Base-by-base conservation (phyloP, 2,113 vertebrate species). In the Pseudolaguvia tuberculata region DNA sequence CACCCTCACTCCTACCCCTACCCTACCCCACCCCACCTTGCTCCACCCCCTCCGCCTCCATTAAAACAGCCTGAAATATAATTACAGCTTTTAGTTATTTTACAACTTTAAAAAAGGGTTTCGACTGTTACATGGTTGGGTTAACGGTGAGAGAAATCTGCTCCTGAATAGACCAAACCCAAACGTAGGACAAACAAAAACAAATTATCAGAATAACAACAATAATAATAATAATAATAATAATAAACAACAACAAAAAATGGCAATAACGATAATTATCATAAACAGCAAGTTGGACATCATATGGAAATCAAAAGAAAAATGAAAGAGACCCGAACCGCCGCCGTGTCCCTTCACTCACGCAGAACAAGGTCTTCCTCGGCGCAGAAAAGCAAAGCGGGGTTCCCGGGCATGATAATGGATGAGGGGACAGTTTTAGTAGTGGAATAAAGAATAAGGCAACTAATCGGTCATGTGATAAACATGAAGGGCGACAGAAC, bases 381-480 rank as follows among this genome's bases (percentile, higher is more conserved):
- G 27, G 56, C 59, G 59, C 75, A 74, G 75, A 39, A 56, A 56
- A 21, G n/a, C 51, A 15, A 35, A 58, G 61, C 18, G 53, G 14
- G 53, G 69, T 53, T 71, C 69, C 31, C 23, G n/a, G 50, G 51
- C 23, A 63, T 61, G 72, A 27, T 35, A 42, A 53, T 15, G 31
- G 51, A 47, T 13, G 29, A 25, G 55, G 45, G 35, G 52, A 75
- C n/a, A 72, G 76, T 29, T 57, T 76, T 58, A 68, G 45, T 63
- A 70, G 63, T 53, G 84, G 80, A 84, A 82, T 76, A 84, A 76
- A 80, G 66, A 84, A 75, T 91, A 90, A 92, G 91, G 89, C 91
- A 90, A 85, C 89, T 42, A 42, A 85, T 91, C 86, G 87, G 86
- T 85, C 86, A 86, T 82, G 84, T 81, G 84, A 83, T 76, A 78